Evolutionary conservation across 2,888 invertebrate genomes (phyloP), one percentile per base, ranked within the genome.

Genomic region (Oxyteleia sp.): DNA sequence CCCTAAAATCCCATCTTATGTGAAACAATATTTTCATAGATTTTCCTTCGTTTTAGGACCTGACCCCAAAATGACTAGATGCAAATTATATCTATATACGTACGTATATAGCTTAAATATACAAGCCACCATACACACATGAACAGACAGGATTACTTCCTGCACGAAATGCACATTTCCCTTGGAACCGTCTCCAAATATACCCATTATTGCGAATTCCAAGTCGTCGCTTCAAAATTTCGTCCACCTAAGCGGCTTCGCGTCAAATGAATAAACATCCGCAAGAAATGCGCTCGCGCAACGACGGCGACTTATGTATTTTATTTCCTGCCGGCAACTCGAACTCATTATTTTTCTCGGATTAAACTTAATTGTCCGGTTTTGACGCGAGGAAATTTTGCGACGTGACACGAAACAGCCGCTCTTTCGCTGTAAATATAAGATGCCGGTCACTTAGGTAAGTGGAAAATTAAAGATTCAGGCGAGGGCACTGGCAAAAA

Each of bases 231-330:
- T 41, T 51, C 61, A 35, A 69, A 69, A 69, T 63, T 69, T 61
- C 45, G 63, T 78, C 32, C 55, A 7, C 53, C 15, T 35, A 78
- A 78, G 63, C 76, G 45, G 76, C 51, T 68, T 61, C 35, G 26
- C 18, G 26, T 63, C 69, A 71, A 45, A 78, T 78, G 69, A 78
- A 69, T 78, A 78, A 78, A 63, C 63, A 78, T 69, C 63, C 51
- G 41, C 63, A 57, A 79, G 64, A 71, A 71, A 71, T 63, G 55
- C 71, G 47, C 32, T 69, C 10, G 18, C 15, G 32, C 55, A 55
- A 55, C 57, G 75, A 66, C 64, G 26, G 26, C 55, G 63, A 63
- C 53, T 78, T 63, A 78, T 75, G 59, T 32, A 59, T 59, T 76
- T 76, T 57, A 66, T 66, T 66, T 59, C 11, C 4, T 26, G 35